Conservation (phyloP, 2,888 invertebrate species). For the Pandemis corylana region DNA sequence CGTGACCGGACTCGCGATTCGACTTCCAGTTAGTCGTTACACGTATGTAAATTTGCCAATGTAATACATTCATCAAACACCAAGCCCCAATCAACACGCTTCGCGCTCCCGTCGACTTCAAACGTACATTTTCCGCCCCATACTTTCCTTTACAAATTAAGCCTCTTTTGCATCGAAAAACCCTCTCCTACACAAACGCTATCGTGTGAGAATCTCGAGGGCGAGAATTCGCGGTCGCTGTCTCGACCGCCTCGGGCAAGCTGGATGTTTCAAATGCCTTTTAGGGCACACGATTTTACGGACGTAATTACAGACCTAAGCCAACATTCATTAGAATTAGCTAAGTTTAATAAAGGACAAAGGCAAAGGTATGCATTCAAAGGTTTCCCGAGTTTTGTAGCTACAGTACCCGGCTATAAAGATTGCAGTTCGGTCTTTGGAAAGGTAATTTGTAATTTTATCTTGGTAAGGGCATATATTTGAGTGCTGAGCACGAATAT, state of each 20-base stretch:
- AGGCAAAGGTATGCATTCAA: not conserved
- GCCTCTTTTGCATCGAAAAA: slow-evolving; percentile 18
- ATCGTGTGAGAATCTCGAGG: slow-evolving; percentile 12
- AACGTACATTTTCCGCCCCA: not conserved
- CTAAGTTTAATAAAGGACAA: not conserved
- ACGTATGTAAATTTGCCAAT: not conserved
- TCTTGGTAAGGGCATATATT: too few relatives aligned
- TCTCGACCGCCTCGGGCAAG: slow-evolving; percentile 2
- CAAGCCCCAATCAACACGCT: slow-evolving; percentile 22
- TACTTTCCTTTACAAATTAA: slow-evolving; percentile 27
- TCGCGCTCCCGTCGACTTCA: not conserved
- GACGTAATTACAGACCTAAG: not conserved
- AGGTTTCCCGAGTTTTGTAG: too few relatives aligned
- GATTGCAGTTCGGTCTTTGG: too few relatives aligned
- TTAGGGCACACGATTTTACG: not conserved
- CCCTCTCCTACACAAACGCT: slow-evolving; percentile 18
- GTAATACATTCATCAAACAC: slow-evolving; percentile 13
- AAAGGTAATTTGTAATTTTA: too few relatives aligned
- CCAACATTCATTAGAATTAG: not conserved
- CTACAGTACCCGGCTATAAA: too few relatives aligned
- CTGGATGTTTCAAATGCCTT: slow-evolving; percentile 11
- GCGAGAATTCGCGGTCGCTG: slow-evolving; percentile 13
- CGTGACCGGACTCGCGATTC: not conserved
- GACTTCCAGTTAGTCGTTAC: not conserved
- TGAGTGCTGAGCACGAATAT: too few relatives aligned